phyloP scores from a whole-genome alignment of 2,797 vertebrate species.

The Ctenochaetus hawaiiensis region DNA sequence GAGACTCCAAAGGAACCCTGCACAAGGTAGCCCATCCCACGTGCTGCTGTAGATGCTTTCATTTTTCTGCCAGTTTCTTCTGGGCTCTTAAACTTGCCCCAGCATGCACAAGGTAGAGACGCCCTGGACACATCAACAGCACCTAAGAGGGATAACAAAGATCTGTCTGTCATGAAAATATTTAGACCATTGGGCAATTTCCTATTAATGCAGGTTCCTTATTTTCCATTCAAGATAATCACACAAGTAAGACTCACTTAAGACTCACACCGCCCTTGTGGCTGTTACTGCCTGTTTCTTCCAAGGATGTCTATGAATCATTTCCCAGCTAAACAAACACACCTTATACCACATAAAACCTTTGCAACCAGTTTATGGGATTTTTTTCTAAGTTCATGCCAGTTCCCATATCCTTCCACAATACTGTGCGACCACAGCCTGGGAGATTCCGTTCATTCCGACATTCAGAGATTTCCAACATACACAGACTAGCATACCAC shows the following conservation, averaged over 20 bases:
- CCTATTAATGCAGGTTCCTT: slow-evolving; percentile 9
- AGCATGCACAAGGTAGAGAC: slow-evolving; percentile 22
- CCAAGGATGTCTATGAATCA: slow-evolving; percentile 30
- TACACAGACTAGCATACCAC: slow-evolving; percentile 52
- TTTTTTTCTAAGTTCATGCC: not conserved
- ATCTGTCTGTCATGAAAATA: slow-evolving; percentile 15
- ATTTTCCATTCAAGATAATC: slow-evolving; percentile 16
- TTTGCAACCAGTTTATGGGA: slow-evolving; percentile 17
- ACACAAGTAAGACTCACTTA: slow-evolving; percentile 11
- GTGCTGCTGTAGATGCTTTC: not conserved
- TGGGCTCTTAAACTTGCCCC: not conserved
- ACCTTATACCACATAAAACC: slow-evolving; percentile 31
- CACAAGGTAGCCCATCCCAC: slow-evolving; percentile 87
- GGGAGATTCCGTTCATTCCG: slow-evolving; percentile 58
- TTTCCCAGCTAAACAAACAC: slow-evolving; percentile 37
- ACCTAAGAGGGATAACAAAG: not conserved
- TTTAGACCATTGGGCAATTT: slow-evolving; percentile 14
- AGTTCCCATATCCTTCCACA: slow-evolving; percentile 32
- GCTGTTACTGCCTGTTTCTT: slow-evolving; percentile 11
- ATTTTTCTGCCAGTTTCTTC: not conserved
- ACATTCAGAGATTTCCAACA: slow-evolving; percentile 52
- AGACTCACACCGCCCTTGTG: slow-evolving; percentile 17
- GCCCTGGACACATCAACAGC: slow-evolving; percentile 16
- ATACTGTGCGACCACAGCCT: slow-evolving; percentile 20
- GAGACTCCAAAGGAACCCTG: slow-evolving; percentile 92